Base-by-base conservation (phyloP, 2,888 invertebrate genomes). In the Drosophila prolongata region DNA sequence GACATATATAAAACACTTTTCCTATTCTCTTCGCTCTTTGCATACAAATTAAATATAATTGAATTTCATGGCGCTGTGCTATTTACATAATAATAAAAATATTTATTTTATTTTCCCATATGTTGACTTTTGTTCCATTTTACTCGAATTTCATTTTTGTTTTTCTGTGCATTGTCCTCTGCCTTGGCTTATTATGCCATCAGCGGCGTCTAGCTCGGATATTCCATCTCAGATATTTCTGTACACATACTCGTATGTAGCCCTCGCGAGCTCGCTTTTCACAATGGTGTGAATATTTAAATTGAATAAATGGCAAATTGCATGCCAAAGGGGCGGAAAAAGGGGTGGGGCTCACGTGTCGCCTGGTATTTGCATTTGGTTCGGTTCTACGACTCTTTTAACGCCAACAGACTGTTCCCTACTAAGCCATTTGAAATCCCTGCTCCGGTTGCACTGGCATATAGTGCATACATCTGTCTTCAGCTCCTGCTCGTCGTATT, bases 221-320 rank as follows among this genome's bases (percentile, higher is more conserved):
- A 46, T 47, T 14, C 59, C 46, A 38, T 42, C 59, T 16, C 37
- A 27, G 50, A 38, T 37, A 56, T 35, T 19, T 40, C 16, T 19
- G 16, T 44, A 43, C 16, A 10, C 40, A 6, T 38, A 38, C 50
- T 30, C 30, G 30, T 6, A 9, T 30, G 42, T n/a, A 11, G 34
- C 56, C 24, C n/a, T 57, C 37, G 52, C 52, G 38, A 34, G 52
- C 38, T 64, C 60, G 46, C 69, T 40, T 54, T 78, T 42, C 49
- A 44, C 59, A 55, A 55, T 49, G 42, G 70, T 70, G 58, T 64
- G 73, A 58, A 76, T 74, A 78, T 78, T 84, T 81, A 84, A 87
- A 84, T 81, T 81, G 87, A 87, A 81, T 84, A 84, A 84, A 84
- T 78, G 76, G 87, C 80, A 84, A 84, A 84, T 84, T 84, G 87